phyloP scores from a whole-genome alignment of 2,113 vertebrate genomes.

The Rhipidura dahli region DNA sequence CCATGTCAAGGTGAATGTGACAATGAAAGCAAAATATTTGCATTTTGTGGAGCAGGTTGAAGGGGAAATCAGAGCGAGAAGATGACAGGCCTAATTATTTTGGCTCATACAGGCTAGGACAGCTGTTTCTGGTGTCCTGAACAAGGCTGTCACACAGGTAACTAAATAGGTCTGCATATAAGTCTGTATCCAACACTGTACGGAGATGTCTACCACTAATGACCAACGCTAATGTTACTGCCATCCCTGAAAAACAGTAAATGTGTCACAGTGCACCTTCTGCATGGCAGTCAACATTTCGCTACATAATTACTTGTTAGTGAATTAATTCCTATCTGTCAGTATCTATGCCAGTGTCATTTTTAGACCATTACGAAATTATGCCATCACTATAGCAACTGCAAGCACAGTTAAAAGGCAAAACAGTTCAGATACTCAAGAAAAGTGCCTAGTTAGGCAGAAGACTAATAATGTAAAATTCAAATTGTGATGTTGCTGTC shows the following conservation, averaged over 20 bases:
- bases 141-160: constrained; percentile 99
- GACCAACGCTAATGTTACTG: constrained; percentile 99
- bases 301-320: constrained; percentile 95
- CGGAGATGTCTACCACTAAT: constrained; percentile 94
- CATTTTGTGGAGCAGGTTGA: constrained; percentile 99
- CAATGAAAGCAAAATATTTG: constrained; percentile 99
- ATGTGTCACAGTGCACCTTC: constrained; percentile 88
- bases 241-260: constrained; percentile 90
- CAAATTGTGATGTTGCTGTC: constrained; percentile 49
- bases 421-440: constrained; percentile 76
- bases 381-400: constrained; percentile 86
- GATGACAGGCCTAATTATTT: constrained; percentile 99
- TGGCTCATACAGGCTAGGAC: constrained; percentile 99
- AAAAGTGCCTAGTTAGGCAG: constrained; percentile 79
- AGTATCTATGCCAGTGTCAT: constrained; percentile 83
- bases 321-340: constrained; percentile 94
- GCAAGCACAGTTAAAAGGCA: constrained; percentile 80
- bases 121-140: constrained; percentile 99
- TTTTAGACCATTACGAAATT: constrained; percentile 88
- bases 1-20: constrained; percentile 99
- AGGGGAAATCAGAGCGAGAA: constrained; percentile 95
- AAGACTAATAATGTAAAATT: constrained; percentile 68
- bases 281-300: constrained; percentile 94
- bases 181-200: constrained; percentile 90
- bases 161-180: constrained; percentile 97